phyloP scores from a whole-genome alignment of 2,888 invertebrate genomes.

The Steinernema hermaphroditum region DNA sequence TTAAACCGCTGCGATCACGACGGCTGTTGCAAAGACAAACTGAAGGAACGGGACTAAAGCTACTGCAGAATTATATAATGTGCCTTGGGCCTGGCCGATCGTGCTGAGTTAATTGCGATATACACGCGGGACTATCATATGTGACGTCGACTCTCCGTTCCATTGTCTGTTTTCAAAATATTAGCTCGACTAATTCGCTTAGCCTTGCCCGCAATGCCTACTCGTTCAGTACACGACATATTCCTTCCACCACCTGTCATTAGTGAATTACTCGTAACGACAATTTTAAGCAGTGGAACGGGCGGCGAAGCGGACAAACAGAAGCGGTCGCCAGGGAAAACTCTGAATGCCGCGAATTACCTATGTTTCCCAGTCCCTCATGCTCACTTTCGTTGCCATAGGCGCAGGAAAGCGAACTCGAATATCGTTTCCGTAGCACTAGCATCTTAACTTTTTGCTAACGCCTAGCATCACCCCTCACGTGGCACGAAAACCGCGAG shows the following conservation, averaged over 20 bases:
- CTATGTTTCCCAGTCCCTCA: neutral
- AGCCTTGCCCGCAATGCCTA: neutral
- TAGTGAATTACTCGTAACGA: neutral
- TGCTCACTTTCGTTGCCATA: conserved; percentile 10
- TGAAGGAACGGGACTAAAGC: neutral
- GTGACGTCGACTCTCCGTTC: too few species aligned
- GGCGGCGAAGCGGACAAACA: neutral
- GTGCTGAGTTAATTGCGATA: neutral
- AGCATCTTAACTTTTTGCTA: too few species aligned
- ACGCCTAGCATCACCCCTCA: too few species aligned
- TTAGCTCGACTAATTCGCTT: neutral
- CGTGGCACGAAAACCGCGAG: too few species aligned
- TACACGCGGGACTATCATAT: neutral
- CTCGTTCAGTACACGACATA: neutral
- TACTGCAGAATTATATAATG: neutral
- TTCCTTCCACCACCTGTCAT: neutral
- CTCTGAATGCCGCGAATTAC: conserved; percentile 9
- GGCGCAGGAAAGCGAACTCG: neutral
- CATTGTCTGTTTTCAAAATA: neutral
- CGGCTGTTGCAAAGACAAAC: conserved; percentile 29
- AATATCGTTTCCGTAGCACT: too few species aligned
- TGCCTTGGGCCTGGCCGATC: neutral
- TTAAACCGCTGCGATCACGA: conserved; percentile 5
- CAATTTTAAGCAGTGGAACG: neutral
- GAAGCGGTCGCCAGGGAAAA: conserved; percentile 21